Percentiles rank a stretch among this genome's conserved stretches.
Conservation (phyloP, 2,113 vertebrate species). For the Jacana jacana region DNA sequence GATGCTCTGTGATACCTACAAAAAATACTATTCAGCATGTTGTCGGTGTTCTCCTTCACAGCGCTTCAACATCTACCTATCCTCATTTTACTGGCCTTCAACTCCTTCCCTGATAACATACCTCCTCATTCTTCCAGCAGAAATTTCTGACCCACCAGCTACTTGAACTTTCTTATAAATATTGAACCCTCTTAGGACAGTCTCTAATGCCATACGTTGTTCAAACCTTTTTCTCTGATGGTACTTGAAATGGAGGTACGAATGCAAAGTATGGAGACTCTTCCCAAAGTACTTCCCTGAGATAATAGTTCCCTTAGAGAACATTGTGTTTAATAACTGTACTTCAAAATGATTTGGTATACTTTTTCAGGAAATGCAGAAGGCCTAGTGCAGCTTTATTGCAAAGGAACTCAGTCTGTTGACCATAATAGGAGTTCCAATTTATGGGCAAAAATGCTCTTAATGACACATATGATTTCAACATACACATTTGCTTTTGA, state of each 20-base stretch:
- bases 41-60: neutral
- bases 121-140: neutral
- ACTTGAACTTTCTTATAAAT: neutral
- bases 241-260: neutral
- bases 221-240: neutral
- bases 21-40: neutral
- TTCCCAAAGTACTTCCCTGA: neutral
- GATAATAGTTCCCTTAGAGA: constrained; percentile 11
- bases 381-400: constrained; percentile 43
- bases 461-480: constrained; percentile 70
- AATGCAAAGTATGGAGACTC: neutral
- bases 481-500: constrained; percentile 69
- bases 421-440: constrained; percentile 39
- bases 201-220: neutral
- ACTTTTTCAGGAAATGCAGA: constrained; percentile 51
- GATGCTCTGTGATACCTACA: neutral
- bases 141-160: neutral
- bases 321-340: neutral
- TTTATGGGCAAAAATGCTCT: constrained; percentile 64
- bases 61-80: neutral
- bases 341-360: constrained; percentile 16
- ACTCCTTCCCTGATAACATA: neutral
- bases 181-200: neutral
- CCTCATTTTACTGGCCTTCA: neutral
- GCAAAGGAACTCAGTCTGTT: constrained; percentile 21